A percentile compares a stretch with the other conserved stretches of the same genome.
Evolutionary conservation across 2,888 invertebrate genomes (phyloP).

Genomic region (Drosophila tanythrix): DNA sequence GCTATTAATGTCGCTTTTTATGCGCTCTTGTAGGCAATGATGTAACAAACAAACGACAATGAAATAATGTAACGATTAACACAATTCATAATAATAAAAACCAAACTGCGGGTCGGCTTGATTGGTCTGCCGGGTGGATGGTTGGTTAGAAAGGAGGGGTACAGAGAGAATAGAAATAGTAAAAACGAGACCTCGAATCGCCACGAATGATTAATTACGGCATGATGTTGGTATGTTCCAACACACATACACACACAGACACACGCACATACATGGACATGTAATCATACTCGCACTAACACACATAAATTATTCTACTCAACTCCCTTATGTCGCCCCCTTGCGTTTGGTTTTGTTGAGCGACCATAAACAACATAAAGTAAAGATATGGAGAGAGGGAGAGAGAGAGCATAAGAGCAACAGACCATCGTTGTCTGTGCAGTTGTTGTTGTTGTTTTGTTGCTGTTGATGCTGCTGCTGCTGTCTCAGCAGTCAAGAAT

Average conservation of each 20-base stretch:
- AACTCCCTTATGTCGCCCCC: constrained; percentile 34
- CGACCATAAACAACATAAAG: constrained; percentile 34
- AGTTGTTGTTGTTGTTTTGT: constrained; percentile 21
- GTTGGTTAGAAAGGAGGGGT: not conserved
- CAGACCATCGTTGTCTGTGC: constrained; percentile 41
- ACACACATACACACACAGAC: not conserved
- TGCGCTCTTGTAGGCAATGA: constrained; percentile 56
- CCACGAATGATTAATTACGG: constrained; percentile 61
- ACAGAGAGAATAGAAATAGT: not conserved
- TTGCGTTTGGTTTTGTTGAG: constrained; percentile 41
- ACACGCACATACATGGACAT: constrained; percentile 4
- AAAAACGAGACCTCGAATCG: constrained; percentile 25
- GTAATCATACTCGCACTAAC: not conserved
- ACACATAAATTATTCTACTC: constrained; percentile 18
- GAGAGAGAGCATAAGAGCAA: constrained; percentile 5
- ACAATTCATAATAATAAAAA: constrained; percentile 67
- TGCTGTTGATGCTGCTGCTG: constrained; percentile 40
- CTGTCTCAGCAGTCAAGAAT: constrained; percentile 69
- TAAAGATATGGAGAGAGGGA: not conserved
- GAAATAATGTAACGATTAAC: constrained; percentile 64
- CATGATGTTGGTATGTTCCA: constrained; percentile 7
- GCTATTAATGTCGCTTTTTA: constrained; percentile 61
- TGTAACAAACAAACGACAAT: constrained; percentile 68
- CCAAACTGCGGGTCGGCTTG: constrained; percentile 52
- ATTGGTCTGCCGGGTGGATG: constrained; percentile 20